Evolutionary conservation across 2,113 vertebrate genomes (phyloP).

Genomic region (Henicopernis longicauda): DNA sequence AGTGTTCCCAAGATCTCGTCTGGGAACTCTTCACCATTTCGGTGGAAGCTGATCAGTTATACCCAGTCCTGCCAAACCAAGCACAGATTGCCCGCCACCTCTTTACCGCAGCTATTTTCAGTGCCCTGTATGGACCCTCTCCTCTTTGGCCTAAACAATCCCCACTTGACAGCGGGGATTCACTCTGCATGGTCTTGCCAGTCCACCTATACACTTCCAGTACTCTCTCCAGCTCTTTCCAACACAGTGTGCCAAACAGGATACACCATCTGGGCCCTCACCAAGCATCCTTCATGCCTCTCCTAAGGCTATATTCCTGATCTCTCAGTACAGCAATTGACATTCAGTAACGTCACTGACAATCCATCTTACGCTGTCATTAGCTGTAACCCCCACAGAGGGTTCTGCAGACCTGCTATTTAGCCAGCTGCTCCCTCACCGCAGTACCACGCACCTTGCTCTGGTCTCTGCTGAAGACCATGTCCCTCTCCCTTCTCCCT

Average conservation of each 20-base stretch:
- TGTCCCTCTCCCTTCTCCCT: background rate
- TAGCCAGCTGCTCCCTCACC: background rate
- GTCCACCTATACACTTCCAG: background rate
- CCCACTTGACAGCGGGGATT: background rate
- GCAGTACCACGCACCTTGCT: fast-evolving
- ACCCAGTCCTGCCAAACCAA: background rate
- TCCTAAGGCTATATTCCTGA: background rate
- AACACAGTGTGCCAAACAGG: background rate
- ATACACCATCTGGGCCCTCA: background rate
- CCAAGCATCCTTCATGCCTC: fast-evolving
- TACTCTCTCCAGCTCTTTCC: background rate
- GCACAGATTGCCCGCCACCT: background rate
- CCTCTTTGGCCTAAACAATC: background rate
- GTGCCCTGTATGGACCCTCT: fast-evolving
- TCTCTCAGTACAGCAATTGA: background rate
- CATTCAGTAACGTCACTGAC: background rate
- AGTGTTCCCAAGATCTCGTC: background rate
- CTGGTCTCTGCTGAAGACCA: background rate
- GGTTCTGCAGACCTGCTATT: background rate
- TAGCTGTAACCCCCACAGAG: background rate
- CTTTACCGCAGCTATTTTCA: background rate
- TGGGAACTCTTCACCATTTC: background rate
- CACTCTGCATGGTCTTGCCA: background rate
- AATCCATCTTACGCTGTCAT: background rate
- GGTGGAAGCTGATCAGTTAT: background rate